These are phyloP conservation scores for Cryptus viduatorius DNA, from an alignment of 2,888 invertebrate species.

Conservation along the genomic window DNA sequence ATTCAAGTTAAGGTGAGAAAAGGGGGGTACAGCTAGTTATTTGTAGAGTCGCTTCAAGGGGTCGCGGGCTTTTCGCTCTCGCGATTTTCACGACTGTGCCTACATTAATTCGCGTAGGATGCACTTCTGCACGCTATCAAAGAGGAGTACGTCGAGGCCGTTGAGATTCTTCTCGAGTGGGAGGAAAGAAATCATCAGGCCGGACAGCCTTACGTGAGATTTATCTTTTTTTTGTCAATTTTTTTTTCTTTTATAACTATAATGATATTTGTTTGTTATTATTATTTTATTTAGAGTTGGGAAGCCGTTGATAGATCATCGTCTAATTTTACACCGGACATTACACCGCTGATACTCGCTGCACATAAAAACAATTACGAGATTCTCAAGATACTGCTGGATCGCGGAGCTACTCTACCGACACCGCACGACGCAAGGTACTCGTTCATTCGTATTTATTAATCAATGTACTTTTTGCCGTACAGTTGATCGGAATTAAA, in stretches of 20 bases:
- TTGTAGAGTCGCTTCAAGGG: not conserved
- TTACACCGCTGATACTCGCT: constrained; percentile 97
- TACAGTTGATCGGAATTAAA: no score
- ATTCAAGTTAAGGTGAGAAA: constrained; percentile 92
- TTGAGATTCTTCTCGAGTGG: constrained; percentile 96
- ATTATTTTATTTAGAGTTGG: constrained; percentile 89
- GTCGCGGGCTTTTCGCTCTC: not conserved
- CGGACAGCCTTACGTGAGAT: constrained; percentile 92
- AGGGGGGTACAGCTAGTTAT: not conserved
- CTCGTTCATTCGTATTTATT: not conserved
- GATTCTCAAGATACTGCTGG: constrained; percentile 96
- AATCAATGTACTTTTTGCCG: not conserved
- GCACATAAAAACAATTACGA: constrained; percentile 99
- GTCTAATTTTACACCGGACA: constrained; percentile 96
- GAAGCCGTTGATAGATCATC: constrained; percentile 92
- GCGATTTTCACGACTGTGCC: constrained; percentile 11
- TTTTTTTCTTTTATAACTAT: constrained; percentile 8
- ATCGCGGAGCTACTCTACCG: constrained; percentile 96
- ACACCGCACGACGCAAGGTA: constrained; percentile 96
- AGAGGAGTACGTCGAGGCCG: constrained; percentile 99
- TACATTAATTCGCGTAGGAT: constrained; percentile 87
- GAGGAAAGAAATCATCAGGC: constrained; percentile 92
- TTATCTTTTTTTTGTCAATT: not conserved
- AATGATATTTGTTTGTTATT: not conserved
- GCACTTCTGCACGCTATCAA: constrained; percentile 97